A percentile compares a stretch with the other conserved stretches of the same genome.
Conservation (phyloP, 2,113 vertebrate species). For the Chaenocephalus aceratus region DNA sequence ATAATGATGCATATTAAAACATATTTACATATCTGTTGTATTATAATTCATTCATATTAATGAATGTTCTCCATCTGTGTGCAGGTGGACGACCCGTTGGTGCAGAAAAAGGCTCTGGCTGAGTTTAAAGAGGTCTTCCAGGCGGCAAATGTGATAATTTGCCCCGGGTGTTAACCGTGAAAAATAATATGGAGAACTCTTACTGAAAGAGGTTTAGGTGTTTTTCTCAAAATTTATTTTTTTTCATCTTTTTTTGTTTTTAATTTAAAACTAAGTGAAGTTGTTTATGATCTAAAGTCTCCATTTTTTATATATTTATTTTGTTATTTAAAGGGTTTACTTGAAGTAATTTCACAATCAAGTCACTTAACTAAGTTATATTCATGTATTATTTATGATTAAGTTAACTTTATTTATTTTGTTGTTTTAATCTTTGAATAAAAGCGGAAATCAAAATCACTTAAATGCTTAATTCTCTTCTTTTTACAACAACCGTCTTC, state of each 20-base stretch:
- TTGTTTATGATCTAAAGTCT: not conserved
- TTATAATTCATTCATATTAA: not conserved
- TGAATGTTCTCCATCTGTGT: not conserved
- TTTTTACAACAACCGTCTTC: no score
- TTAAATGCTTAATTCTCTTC: no score
- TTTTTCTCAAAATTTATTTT: no score
- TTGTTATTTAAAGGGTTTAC: no score
- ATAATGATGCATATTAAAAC: no score
- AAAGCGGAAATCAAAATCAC: no score
- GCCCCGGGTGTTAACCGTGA: not conserved
- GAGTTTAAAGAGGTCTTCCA: conserved; percentile 47
- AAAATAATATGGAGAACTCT: not conserved
- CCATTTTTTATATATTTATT: no score
- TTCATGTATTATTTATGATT: no score
- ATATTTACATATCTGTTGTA: not conserved
- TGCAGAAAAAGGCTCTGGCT: conserved; percentile 66
- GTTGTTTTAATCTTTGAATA: no score
- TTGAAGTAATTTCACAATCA: no score
- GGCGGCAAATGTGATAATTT: conserved; percentile 18
- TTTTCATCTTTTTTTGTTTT: not conserved
- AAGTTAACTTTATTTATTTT: no score
- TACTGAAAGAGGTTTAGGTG: not conserved
- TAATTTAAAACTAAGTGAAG: conserved; percentile 22
- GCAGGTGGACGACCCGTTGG: conserved; percentile 50
- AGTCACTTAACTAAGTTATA: no score